Base-by-base conservation (phyloP, 2,113 vertebrate species). In the Mesembrinibis cayennensis region DNA sequence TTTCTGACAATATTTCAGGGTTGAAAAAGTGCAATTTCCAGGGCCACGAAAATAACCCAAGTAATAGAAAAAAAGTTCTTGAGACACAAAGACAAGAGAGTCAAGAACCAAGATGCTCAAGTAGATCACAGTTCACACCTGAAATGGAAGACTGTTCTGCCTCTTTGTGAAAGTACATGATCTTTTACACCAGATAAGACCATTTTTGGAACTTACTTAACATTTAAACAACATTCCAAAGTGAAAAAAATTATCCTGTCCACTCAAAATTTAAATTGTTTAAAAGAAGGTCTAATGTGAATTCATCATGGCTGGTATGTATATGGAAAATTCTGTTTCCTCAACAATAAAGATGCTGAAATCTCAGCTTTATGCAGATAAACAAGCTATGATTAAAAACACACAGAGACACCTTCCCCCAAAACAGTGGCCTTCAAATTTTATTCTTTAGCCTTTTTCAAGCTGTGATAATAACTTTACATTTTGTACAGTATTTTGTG, bases 381-480 rank as follows among this genome's bases (percentile, higher is more conserved):
- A 89, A 77, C 47, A 82, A 73, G 12, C 22, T 47, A 27, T 42
- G 34, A 96, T 79, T 81, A 72, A 89, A 90, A 78, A 82, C 94
- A 92, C 89, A 87, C 94, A 92, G 50, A 87, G 62, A 93, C 93
- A 72, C 85, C 16, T 93, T 95, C 82, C 71, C 90, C 83, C 76
- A 89, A 71, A 97, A 79, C 86, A 76, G 88, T 45, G 90, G 76
- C 79, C 63, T 89, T 93, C 53, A 82, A 80, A 87, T 95, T 97
- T 97, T 97, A 97, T 97, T 97, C 73, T 80, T 92, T 89, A 95
- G 73, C 66, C 72, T 96, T 79, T 89, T 77, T 50, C 53, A 82
- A 95, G 86, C 50, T 83, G 71, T 93, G 78, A 86, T 86, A 87
- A 16, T 87, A 95, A 90, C 59, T 90, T 92, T 79, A 91, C 66